These are phyloP conservation scores for Plebejus anna DNA, from an alignment of 2,888 invertebrate genomes.

Conservation along the genomic window DNA sequence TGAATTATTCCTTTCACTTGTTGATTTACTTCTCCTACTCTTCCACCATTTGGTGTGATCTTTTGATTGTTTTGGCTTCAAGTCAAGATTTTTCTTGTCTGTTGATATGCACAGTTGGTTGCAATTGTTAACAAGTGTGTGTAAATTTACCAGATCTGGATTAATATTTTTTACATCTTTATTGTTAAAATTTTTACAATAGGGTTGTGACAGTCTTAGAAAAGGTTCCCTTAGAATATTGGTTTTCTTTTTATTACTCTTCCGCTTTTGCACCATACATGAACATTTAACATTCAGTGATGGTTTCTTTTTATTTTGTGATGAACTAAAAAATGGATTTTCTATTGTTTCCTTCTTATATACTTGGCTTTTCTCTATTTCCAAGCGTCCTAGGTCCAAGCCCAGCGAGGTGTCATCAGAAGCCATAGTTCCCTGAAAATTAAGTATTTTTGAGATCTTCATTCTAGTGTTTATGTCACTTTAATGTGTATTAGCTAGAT, in stretches of 20 bases:
- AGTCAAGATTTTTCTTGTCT: slow-evolving; percentile 41
- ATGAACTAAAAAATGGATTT: slow-evolving; percentile 55
- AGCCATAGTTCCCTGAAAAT: slow-evolving; percentile 53
- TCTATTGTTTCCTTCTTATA: slow-evolving; percentile 49
- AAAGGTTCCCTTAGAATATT: slow-evolving; percentile 79
- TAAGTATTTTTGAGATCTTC: neutral
- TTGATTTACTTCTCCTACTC: slow-evolving; percentile 42
- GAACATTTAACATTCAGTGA: slow-evolving; percentile 51
- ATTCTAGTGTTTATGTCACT: neutral
- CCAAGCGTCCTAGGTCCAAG: slow-evolving; percentile 76
- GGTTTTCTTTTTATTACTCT: slow-evolving; percentile 61
- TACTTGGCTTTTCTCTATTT: slow-evolving; percentile 73
- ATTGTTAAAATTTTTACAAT: slow-evolving; percentile 41
- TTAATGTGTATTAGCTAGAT: neutral
- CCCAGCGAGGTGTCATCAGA: slow-evolving; percentile 73
- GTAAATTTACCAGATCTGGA: slow-evolving; percentile 57
- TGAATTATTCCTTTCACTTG: slow-evolving; percentile 39
- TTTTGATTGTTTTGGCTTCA: slow-evolving; percentile 39
- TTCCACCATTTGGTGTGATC: slow-evolving; percentile 61
- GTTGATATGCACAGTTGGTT: slow-evolving; percentile 67
- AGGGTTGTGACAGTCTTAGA: slow-evolving; percentile 68
- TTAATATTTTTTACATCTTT: slow-evolving; percentile 43
- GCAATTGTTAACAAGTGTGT: slow-evolving; percentile 66
- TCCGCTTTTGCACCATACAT: slow-evolving; percentile 52
- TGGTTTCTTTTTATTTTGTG: slow-evolving; percentile 41